Base-by-base conservation (phyloP, 2,797 vertebrate species). In the Peromyscus melanophrys region DNA sequence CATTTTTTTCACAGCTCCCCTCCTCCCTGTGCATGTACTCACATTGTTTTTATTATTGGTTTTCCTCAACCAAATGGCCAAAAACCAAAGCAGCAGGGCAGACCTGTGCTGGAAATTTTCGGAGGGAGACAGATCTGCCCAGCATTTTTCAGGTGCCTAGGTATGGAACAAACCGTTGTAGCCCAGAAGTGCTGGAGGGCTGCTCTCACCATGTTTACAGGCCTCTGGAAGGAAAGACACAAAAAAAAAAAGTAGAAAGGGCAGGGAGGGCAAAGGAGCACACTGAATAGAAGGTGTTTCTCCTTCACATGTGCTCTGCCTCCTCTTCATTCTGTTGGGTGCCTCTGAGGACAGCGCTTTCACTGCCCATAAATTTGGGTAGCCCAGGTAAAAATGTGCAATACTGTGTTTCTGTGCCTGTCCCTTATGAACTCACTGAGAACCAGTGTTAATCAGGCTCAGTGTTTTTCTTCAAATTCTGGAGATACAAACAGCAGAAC, bases 351-450 rank as follows among this genome's bases (percentile, higher is more conserved):
- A 69, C 14, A 19, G 6, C 29, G 31, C 17, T 2, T 52, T 46
- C 73, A 67, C 57, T 89, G 59, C 13, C 21, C 25, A 21, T 5
- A 0, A n/a, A 21, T 25, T 23, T 40, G 21, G 81, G 52, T 61
- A 81, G 59, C 7, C 7, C 34, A 7, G 63, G 19, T 69, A 85
- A 49, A 85, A 85, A n/a, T 7, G 4, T 89, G 52, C 52, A 67
- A 3, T 65, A 4, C 67, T 59, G 13, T 84, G 14, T 76, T 93
- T 95, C 40, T 93, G 25, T 88, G 5, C 63, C 27, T 25, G 16
- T 93, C 29, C 80, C 43, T 93, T 49, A 52, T 55, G n/a, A 95
- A 89, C 21, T 88, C 75, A 43, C 80, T 76, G 21, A 95, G 43
- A 23, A 86, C 17, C 61, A 77, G 12, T 57, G 12, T 76, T 27